These are phyloP conservation scores for Thunnus thynnus DNA, from an alignment of 2,113 vertebrate genomes.

Conservation along the genomic window DNA sequence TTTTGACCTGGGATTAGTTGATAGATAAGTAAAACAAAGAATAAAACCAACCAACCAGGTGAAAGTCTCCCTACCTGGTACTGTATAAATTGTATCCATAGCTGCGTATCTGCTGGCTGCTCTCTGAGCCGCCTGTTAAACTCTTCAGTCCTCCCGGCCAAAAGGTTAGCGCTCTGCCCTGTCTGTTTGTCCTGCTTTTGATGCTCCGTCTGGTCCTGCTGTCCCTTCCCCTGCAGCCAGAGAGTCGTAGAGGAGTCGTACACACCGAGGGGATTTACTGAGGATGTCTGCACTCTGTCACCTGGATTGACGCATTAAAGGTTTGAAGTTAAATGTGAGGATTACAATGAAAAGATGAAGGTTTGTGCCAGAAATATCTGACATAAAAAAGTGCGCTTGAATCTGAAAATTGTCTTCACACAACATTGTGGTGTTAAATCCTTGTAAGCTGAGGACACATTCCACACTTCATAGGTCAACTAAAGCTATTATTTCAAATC, in stretches of 20 bases:
- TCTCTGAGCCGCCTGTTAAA: slow-evolving; percentile 93
- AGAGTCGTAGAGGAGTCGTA: slow-evolving; percentile 90
- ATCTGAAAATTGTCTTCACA: neutral
- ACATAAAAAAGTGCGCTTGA: neutral
- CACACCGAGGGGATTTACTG: slow-evolving; percentile 91
- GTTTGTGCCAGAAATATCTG: neutral
- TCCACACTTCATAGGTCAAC: neutral
- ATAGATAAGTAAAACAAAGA: no score
- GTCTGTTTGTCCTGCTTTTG: slow-evolving; percentile 56
- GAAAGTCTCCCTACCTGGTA: slow-evolving; percentile 88
- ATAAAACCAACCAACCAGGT: no score
- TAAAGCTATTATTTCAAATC: neutral
- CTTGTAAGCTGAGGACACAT: neutral
- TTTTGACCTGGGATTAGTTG: no score
- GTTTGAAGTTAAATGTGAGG: slow-evolving; percentile 55
- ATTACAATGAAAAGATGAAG: neutral
- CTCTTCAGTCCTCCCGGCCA: slow-evolving; percentile 89
- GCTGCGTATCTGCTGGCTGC: slow-evolving; percentile 87
- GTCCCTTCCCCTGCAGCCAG: slow-evolving; percentile 93
- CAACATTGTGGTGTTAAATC: no score
- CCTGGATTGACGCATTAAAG: slow-evolving; percentile 71
- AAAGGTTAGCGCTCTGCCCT: slow-evolving; percentile 15
- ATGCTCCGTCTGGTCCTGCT: slow-evolving; percentile 60
- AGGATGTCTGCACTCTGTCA: slow-evolving; percentile 40
- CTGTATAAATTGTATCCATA: slow-evolving; percentile 93